Evolutionary conservation across 2,888 invertebrate species (phyloP), one percentile per base, ranked within the genome.

Genomic region (Ennomos fuscantarius): DNA sequence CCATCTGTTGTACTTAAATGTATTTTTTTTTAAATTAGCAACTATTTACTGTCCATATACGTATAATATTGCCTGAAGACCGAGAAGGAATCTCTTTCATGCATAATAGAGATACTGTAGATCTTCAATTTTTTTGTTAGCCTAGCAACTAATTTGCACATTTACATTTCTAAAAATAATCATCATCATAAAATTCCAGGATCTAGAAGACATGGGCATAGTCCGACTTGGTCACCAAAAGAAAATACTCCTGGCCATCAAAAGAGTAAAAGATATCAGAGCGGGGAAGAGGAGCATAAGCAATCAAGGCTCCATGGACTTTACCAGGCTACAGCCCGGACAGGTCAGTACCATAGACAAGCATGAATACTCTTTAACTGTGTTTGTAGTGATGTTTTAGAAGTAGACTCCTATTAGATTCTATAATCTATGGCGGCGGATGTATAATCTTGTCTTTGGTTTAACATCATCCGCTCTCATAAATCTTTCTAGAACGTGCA

Each of bases 211-310:
- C 81, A 98, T 99, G 85, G 97, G 97, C 55, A 97, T 97, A 76
- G 96, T 97, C 24, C 95, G 97, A 78, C 91, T 97, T 79, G 99
- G 99, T 35, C 99, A 99, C 86, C 99, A 99, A 92, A 99, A 99
- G 94, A 98, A 99, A 93, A 96, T 99, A 71, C 95, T 98, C 80
- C 93, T 99, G 79, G 99, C 99, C 62, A 98, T 99, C 73, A 99
- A 99, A 87, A 94, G 99, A 84, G 96, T 99, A 51, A 98, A 99
- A 89, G 97, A 98, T 82, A 97, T 98, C 60, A 95, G 96, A 72
- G 96, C 97, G 48, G 98, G 98, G 45, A 98, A 97, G 86, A 93
- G 95, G 55, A 94, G 89, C 88, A 94, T 87, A 86, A 94, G 85
- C 74, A 92, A 79, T 76, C 92, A 91, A 66, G 90, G 90, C 0